Percentiles rank a stretch among this genome's conserved stretches.
phyloP scores from a whole-genome alignment of 2,888 invertebrate genomes.

The Ephialtes manifestator region DNA sequence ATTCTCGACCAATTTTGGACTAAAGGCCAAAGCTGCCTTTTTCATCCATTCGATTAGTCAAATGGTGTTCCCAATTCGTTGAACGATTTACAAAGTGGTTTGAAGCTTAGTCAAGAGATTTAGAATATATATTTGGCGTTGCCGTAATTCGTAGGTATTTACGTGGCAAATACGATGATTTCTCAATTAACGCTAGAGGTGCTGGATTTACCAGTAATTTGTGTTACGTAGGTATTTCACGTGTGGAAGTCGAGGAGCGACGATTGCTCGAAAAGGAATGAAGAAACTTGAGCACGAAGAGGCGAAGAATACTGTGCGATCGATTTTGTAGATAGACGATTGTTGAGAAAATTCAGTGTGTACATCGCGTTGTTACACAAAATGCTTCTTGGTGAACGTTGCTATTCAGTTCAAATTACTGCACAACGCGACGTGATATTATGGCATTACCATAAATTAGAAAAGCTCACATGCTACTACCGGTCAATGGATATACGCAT shows the following conservation, averaged over 20 bases:
- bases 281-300: slow-evolving; percentile 47
- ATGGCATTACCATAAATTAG: slow-evolving; percentile 14
- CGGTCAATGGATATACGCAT: slow-evolving; percentile 8
- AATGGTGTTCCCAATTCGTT: slow-evolving; percentile 43
- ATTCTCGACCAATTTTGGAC: slow-evolving; percentile 22
- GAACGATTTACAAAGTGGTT: slow-evolving; percentile 42
- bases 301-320: slow-evolving; percentile 24
- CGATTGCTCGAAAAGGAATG: slow-evolving; percentile 47
- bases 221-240: not conserved
- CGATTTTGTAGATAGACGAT: slow-evolving; percentile 39
- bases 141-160: slow-evolving; percentile 27
- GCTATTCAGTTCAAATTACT: slow-evolving; percentile 1
- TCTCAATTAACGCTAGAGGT: slow-evolving; percentile 61
- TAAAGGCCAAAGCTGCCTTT: slow-evolving; percentile 21
- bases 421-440: not conserved
- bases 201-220: not conserved
- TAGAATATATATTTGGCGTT: slow-evolving; percentile 18
- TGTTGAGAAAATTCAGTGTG: slow-evolving; percentile 17
- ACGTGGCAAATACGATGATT: slow-evolving; percentile 53
- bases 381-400: slow-evolving; percentile 10
- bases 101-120: slow-evolving; percentile 6
- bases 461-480: slow-evolving; percentile 22
- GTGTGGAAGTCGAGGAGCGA: slow-evolving; percentile 15
- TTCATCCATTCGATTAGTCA: slow-evolving; percentile 25
- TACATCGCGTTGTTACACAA: slow-evolving; percentile 7